phyloP scores from a whole-genome alignment of 2,797 vertebrate genomes.

The Anabas testudineus region DNA sequence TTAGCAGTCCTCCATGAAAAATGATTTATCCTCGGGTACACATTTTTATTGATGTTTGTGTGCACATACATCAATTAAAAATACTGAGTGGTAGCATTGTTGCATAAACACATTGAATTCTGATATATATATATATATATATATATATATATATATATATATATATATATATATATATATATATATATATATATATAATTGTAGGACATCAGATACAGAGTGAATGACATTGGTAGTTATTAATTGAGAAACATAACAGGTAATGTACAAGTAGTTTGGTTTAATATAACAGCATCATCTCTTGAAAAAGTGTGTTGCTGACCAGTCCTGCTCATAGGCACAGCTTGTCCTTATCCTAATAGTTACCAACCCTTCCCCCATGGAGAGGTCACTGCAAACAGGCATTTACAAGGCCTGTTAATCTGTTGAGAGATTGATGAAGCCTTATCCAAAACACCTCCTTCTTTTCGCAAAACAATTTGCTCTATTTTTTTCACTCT shows the following conservation, averaged over 20 bases:
- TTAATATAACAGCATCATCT: not conserved
- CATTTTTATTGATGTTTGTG: not conserved
- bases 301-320: slow-evolving; percentile 9
- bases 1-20: slow-evolving; percentile 10
- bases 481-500: slow-evolving; percentile 44
- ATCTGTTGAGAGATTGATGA: slow-evolving; percentile 78
- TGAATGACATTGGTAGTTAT: not conserved
- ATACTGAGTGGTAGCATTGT: not conserved
- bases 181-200: too few relatives aligned
- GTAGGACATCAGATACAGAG: not conserved
- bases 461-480: slow-evolving; percentile 36
- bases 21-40: slow-evolving; percentile 16
- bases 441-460: slow-evolving; percentile 45
- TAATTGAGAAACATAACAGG: slow-evolving; percentile 6
- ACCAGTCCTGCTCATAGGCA: slow-evolving; percentile 40
- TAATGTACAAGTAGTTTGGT: not conserved
- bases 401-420: slow-evolving; percentile 77
- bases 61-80: not conserved
- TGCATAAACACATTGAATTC: slow-evolving; percentile 7
- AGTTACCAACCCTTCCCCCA: slow-evolving; percentile 59
- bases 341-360: slow-evolving; percentile 53
- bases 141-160: too few relatives aligned
- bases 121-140: too few relatives aligned
- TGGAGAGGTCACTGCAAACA: slow-evolving; percentile 64
- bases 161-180: too few relatives aligned